Evolutionary conservation across 2,113 vertebrate genomes (phyloP).

Genomic region (Scytalopus superciliaris): DNA sequence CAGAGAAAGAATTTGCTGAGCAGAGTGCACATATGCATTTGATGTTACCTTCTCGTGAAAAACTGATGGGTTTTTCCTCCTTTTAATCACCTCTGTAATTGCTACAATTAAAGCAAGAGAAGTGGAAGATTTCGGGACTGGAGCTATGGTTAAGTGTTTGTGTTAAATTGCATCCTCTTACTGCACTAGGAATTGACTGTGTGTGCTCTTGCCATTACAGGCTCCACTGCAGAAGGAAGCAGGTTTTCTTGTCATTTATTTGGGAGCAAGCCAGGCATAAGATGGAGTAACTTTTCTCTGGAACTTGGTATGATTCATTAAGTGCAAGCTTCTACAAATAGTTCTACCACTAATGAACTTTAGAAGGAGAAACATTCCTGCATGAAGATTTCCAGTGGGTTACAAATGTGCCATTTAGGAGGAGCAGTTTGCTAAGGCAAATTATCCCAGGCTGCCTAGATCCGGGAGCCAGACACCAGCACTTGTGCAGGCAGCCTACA

Average conservation of each 20-base stretch:
- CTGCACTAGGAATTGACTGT: background rate
- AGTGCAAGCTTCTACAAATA: background rate
- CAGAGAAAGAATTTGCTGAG: background rate
- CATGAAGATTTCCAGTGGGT: background rate
- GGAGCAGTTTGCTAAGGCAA: background rate
- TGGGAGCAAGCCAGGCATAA: background rate
- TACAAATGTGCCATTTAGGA: background rate
- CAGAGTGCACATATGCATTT: background rate
- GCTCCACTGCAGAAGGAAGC: background rate
- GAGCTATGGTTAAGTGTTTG: background rate
- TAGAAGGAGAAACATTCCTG: background rate
- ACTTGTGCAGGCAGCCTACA: background rate
- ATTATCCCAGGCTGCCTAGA: background rate
- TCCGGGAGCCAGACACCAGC: background rate
- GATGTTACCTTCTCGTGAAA: background rate
- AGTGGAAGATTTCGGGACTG: background rate
- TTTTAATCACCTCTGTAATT: background rate
- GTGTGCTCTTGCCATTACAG: background rate
- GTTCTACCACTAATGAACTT: background rate
- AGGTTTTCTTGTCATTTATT: background rate
- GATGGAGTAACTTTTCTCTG: background rate
- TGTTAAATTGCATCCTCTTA: background rate
- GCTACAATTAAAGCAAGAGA: background rate
- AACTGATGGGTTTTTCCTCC: accelerated
- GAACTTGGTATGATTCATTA: background rate